Base-by-base conservation (phyloP, 2,113 vertebrate species). In the Cynoglossus semilaevis region DNA sequence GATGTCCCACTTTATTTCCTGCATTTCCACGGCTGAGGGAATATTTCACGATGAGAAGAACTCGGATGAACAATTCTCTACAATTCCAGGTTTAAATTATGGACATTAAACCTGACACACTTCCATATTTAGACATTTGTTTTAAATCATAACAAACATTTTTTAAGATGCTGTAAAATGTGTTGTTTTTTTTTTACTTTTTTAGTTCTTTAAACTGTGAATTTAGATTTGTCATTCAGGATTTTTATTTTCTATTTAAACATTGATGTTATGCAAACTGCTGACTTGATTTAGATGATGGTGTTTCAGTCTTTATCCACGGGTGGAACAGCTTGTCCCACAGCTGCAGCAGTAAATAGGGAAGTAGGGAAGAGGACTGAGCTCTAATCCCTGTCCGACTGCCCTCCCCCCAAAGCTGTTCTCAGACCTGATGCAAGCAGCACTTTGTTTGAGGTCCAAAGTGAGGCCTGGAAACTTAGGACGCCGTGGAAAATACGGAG, bases 311-410 rank as follows among this genome's bases (percentile, higher is more conserved):
- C 15, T 44, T 17, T 12, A 38, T 29, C 66, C 62, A 56, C 46
- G 43, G 68, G 60, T 44, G 50, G 58, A 64, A 22, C 71, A 73
- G 72, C 49, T 72, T 44, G 38, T 82, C 80, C 57, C 65, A 63
- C 50, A 80, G 72, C 67, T 78, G 80, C 77, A 70, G 45, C 74
- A 84, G 78, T 86, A 88, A 85, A 88, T 81, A 72, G 85, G 77
- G 84, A 86, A 87, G 72, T 87, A 75, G 80, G 84, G 75, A 85
- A 85, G 84, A 87, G 73, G 77, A 87, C 83, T 81, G 86, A 88
- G 61, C 46, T 77, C 47, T 89, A 89, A 90, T 89, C 87, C 86
- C 61, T 48, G 59, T 36, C 37, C 48, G 9, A 68, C 64, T 49
- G 29, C 71, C 72, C 70, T 53, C 38, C 74, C 79, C 79, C 61